phyloP scores from a whole-genome alignment of 1,140 invertebrate genomes.

The Pogonus chalceus region DNA sequence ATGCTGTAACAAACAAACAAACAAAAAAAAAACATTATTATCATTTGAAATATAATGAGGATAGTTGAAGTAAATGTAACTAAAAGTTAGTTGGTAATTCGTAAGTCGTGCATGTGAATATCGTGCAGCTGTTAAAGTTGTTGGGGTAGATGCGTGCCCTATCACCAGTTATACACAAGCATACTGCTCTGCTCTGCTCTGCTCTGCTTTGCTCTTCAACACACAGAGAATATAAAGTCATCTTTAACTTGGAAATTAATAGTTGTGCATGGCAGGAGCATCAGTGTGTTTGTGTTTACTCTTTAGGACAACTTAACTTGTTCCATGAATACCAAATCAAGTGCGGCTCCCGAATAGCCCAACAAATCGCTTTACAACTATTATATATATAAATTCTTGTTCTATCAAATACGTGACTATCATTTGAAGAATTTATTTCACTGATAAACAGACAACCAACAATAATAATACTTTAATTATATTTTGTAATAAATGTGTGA shows the following conservation, averaged over 20 bases:
- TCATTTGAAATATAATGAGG: background rate
- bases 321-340: background rate
- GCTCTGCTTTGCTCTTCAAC: too few species aligned
- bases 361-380: too few species aligned
- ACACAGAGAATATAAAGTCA: background rate
- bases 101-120: background rate
- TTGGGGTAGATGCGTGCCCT: background rate
- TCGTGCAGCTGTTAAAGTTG: background rate
- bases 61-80: background rate
- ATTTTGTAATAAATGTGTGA: too few species aligned
- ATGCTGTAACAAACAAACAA: conserved; percentile 35
- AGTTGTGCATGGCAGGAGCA: too few species aligned
- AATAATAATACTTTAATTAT: too few species aligned
- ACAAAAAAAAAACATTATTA: conserved; percentile 16
- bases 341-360: too few species aligned
- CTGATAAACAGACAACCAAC: too few species aligned
- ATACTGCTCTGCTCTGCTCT: too few species aligned
- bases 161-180: background rate
- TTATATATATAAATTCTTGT: too few species aligned
- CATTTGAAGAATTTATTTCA: too few species aligned
- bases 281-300: background rate
- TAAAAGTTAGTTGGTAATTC: background rate
- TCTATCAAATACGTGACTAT: too few species aligned
- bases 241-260: background rate
- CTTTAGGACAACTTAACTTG: background rate